Conservation (phyloP, 2,888 invertebrate genomes). For the Drosophila lutescens region DNA sequence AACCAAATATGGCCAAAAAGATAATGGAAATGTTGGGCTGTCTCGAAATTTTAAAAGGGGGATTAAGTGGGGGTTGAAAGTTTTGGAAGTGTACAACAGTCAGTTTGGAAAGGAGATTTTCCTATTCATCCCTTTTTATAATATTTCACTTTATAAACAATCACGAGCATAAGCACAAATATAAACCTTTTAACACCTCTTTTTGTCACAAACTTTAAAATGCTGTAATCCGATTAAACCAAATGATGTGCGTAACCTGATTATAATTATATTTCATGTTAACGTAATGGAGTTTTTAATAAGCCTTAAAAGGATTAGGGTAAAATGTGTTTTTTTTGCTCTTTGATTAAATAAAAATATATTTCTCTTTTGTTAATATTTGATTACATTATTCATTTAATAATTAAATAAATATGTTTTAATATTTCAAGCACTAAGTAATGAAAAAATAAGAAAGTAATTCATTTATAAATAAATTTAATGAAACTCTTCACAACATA, state of each 20-base stretch:
- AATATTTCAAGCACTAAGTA: too few relatives aligned
- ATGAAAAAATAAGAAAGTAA: too few relatives aligned
- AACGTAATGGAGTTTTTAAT: conserved; percentile 13
- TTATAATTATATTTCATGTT: conserved; percentile 2
- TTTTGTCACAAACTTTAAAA: not conserved
- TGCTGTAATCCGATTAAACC: conserved; percentile 49
- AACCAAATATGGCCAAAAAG: conserved; percentile 17
- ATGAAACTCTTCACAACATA: too few relatives aligned
- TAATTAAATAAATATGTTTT: too few relatives aligned
- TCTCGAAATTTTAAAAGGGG: conserved; percentile 4
- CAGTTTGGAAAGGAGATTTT: not conserved
- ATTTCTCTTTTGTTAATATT: too few relatives aligned
- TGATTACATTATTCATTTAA: too few relatives aligned
- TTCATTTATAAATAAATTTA: too few relatives aligned
- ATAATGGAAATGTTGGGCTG: conserved; percentile 20
- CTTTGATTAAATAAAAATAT: too few relatives aligned
- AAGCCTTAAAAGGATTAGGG: conserved; percentile 21
- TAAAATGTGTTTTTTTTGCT: not conserved
- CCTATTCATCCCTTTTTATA: not conserved
- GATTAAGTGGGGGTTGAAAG: conserved; percentile 28
- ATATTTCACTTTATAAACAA: not conserved
- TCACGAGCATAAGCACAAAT: not conserved
- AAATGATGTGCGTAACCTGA: conserved; percentile 1
- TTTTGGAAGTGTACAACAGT: conserved; percentile 4
- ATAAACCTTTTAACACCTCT: not conserved